phyloP scores from a whole-genome alignment of 2,113 vertebrate species.

The Turdus rufiventris region DNA sequence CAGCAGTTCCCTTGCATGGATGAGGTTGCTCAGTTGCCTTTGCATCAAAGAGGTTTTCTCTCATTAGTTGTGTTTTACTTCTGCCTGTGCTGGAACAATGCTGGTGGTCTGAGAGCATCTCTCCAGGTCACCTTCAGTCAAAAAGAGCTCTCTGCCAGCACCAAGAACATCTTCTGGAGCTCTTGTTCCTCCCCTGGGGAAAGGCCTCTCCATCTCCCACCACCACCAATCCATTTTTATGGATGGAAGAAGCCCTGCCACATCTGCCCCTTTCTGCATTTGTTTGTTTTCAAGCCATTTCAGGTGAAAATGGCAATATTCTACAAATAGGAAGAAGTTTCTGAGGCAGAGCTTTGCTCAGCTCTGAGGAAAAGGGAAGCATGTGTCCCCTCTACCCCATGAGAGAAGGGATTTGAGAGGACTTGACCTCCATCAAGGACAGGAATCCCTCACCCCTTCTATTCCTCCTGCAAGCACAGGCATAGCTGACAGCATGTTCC shows the following conservation, averaged over 20 bases:
- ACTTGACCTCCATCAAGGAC: background rate
- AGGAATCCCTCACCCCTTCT: background rate
- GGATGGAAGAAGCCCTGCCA: background rate
- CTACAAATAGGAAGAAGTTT: background rate
- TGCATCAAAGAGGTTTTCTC: background rate
- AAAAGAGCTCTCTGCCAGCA: background rate
- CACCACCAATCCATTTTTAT: background rate
- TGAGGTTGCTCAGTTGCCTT: background rate
- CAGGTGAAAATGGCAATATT: background rate
- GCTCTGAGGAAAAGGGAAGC: background rate
- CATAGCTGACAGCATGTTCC: background rate
- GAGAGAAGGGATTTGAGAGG: background rate
- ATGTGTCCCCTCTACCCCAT: rapidly evolving
- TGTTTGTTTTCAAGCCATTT: background rate
- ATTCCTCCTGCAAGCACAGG: background rate
- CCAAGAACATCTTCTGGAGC: background rate
- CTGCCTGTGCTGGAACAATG: background rate
- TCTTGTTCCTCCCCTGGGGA: background rate
- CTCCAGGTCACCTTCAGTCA: background rate
- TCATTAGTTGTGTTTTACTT: background rate
- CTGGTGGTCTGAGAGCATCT: background rate
- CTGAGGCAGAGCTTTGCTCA: background rate
- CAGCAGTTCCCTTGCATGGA: background rate
- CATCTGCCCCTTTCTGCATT: background rate
- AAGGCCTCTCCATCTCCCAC: background rate